phyloP scores from a whole-genome alignment of 2,113 vertebrate species.

The Callorhinus ursinus region DNA sequence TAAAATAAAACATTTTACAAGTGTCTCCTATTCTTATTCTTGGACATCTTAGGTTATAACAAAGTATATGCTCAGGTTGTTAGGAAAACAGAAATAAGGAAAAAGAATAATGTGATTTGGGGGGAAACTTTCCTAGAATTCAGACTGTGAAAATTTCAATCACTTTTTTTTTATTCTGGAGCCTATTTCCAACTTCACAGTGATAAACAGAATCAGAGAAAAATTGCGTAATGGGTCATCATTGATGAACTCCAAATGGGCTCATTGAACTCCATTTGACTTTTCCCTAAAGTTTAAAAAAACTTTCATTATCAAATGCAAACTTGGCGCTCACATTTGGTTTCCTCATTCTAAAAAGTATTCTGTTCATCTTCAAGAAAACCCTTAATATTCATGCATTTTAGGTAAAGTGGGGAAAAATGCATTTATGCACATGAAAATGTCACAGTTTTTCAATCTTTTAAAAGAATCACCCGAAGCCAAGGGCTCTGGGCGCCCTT shows the following conservation, averaged over 20 bases:
- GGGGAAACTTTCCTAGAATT: not conserved
- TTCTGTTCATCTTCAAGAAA: not conserved
- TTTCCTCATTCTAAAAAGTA: not conserved
- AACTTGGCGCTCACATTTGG: not conserved
- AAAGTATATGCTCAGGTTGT: not conserved
- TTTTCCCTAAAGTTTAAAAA: not conserved
- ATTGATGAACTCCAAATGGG: not conserved
- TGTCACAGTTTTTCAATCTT: not conserved
- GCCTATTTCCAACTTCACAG: not conserved
- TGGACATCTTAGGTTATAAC: not conserved
- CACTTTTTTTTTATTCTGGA: not conserved
- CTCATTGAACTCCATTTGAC: no score
- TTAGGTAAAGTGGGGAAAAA: not conserved
- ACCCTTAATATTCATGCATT: not conserved
- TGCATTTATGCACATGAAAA: not conserved
- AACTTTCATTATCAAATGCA: not conserved
- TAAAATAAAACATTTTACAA: constrained; percentile 28
- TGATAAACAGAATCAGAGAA: not conserved
- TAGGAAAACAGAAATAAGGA: not conserved
- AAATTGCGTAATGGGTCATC: not conserved
- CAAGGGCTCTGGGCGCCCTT: not conserved
- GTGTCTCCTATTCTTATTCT: not conserved
- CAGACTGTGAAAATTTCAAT: not conserved
- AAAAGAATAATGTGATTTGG: not conserved
- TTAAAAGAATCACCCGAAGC: not conserved